phyloP scores from a whole-genome alignment of 2,888 invertebrate genomes.

The Syrphus vitripennis region DNA sequence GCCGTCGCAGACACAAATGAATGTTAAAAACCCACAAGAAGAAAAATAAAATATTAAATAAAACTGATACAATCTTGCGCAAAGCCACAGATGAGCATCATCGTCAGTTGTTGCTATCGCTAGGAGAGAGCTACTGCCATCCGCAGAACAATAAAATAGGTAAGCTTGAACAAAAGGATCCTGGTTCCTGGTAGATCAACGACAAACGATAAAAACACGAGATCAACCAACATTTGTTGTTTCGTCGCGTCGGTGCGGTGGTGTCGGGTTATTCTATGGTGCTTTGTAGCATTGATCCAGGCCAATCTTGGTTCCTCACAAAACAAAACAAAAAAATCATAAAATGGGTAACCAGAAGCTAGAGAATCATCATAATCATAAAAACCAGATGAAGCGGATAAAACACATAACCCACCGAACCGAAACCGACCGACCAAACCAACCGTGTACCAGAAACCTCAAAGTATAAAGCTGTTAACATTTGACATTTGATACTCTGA shows the following conservation, averaged over 20 bases:
- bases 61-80: conserved; percentile 66
- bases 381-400: conserved; percentile 61
- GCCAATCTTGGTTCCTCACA: conserved; percentile 43
- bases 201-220: conserved; percentile 60
- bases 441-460: conserved; percentile 21
- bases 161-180: conserved; percentile 58
- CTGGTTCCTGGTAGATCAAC: conserved; percentile 56
- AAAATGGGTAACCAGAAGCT: conserved; percentile 58
- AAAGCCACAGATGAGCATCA: conserved; percentile 68
- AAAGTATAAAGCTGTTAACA: conserved; percentile 60
- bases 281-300: conserved; percentile 59
- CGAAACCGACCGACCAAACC: not conserved
- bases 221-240: conserved; percentile 66
- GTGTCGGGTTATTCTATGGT: conserved; percentile 47
- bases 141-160: conserved; percentile 29
- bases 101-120: conserved; percentile 21
- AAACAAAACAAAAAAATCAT: not conserved
- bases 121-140: conserved; percentile 42
- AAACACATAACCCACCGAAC: not conserved
- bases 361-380: conserved; percentile 65
- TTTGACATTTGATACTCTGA: conserved; percentile 70
- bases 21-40: conserved; percentile 36
- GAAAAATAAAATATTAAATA: not conserved
- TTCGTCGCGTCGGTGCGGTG: not conserved
- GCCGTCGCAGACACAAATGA: conserved; percentile 58